Evolutionary conservation across 1,140 invertebrate species (phyloP), one percentile per base, ranked within the genome.

Genomic region (Drosophila pandora): DNA sequence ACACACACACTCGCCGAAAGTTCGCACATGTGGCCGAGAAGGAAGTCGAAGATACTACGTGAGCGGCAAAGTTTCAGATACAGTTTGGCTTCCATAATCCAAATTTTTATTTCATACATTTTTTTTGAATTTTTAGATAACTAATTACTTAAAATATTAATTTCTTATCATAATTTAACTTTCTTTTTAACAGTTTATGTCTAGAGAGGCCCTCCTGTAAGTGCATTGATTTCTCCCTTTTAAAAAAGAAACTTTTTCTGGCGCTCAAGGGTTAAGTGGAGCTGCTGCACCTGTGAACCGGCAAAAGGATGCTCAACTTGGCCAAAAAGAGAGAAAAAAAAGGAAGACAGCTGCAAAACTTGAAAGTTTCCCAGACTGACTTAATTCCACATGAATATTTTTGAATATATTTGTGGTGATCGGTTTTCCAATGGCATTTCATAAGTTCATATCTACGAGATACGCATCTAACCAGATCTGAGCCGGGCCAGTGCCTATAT

Each of bases 221-320:
- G 63, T 67, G 70, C 82, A 87, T 87, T 85, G 82, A 85, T 87
- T 85, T 85, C 62, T 10, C 3, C 8, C 9, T 71, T 77, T 67
- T 64, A 74, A 54, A 72, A 74, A 54, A 72, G 41, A 21, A 59
- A 84, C 57, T 64, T 78, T 74, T 85, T 87, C 17, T 61, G 78
- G 70, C 75, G 50, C 55, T 50, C 68, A 82, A 82, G 79, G 79
- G 78, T 88, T 82, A 87, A 87, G 63, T 79, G 61, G 34, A 13
- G 70, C 25, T 83, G 74, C 82, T 83, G 74, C 81, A 85, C 82
- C 82, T 85, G 82, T 76, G 63, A 82, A 76, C 64, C 57, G 61
- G 61, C 79, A 67, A 37, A 83, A 47, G 75, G 70, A 82, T 78
- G 75, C 64, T 69, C 23, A 6, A 6, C 30, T 32, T 32, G 25